phyloP scores from a whole-genome alignment of 2,888 invertebrate genomes.

The Zonitis immaculata region DNA sequence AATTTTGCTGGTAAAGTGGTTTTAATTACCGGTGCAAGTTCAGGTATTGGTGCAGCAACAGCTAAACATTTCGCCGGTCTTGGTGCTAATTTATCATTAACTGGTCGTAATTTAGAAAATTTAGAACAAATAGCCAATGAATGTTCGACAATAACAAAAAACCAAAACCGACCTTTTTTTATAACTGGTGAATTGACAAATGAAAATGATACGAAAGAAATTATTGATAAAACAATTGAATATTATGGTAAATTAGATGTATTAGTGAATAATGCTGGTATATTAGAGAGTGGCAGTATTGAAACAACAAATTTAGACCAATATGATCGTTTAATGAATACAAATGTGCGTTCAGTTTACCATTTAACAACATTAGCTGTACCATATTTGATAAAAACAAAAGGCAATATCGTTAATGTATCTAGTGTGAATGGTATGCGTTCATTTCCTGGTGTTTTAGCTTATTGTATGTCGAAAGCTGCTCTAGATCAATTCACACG shows the following conservation, averaged over 20 bases:
- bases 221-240: slow-evolving; percentile 56
- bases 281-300: slow-evolving; percentile 49
- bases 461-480: slow-evolving; percentile 91
- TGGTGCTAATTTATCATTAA: slow-evolving; percentile 70
- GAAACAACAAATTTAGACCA: slow-evolving; percentile 82
- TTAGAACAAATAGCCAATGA: slow-evolving; percentile 55
- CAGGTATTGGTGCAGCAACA: slow-evolving; percentile 80
- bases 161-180: slow-evolving; percentile 2
- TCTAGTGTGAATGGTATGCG: slow-evolving; percentile 91
- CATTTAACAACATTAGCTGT: slow-evolving; percentile 82
- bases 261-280: slow-evolving; percentile 86
- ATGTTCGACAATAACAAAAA: slow-evolving; percentile 1
- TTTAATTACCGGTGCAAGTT: slow-evolving; percentile 75
- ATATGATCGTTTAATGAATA: slow-evolving; percentile 84
- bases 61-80: slow-evolving; percentile 70
- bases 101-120: slow-evolving; percentile 66
- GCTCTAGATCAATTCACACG: slow-evolving; percentile 93
- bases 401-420: slow-evolving; percentile 92
- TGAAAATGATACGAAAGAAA: slow-evolving; percentile 11
- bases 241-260: slow-evolving; percentile 76
- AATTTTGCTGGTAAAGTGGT: slow-evolving; percentile 67
- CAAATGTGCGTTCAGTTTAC: slow-evolving; percentile 80
- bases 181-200: slow-evolving; percentile 16
- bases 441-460: slow-evolving; percentile 83
- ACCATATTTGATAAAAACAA: slow-evolving; percentile 75